Evolutionary conservation across 2,888 invertebrate genomes (phyloP).

Genomic region (Drosophila parthenogenetica): DNA sequence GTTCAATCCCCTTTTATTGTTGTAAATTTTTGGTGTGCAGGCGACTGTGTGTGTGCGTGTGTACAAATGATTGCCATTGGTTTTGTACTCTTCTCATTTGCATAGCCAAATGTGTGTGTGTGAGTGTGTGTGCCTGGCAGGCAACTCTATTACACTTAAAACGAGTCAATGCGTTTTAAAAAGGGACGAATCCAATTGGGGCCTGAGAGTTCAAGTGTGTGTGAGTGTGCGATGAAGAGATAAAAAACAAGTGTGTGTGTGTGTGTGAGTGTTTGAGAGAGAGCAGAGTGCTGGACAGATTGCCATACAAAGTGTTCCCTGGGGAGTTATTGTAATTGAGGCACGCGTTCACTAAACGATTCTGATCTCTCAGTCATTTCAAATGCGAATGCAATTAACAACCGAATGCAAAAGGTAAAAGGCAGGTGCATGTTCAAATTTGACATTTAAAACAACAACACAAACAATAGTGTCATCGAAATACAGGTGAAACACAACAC

Average conservation of each 20-base stretch:
- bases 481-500: not conserved
- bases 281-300: not conserved
- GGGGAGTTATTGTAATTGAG: slow-evolving; percentile 64
- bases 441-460: not conserved
- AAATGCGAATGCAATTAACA: slow-evolving; percentile 72
- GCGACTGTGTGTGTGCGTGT: slow-evolving; percentile 21
- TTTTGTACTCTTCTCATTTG: slow-evolving; percentile 61
- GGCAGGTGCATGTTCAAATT: slow-evolving; percentile 19
- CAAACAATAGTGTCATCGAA: slow-evolving; percentile 2
- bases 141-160: slow-evolving; percentile 78
- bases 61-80: slow-evolving; percentile 63
- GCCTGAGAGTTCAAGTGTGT: slow-evolving; percentile 10
- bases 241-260: not conserved
- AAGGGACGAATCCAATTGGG: slow-evolving; percentile 63
- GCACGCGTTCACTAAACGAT: slow-evolving; percentile 69
- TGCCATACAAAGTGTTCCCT: slow-evolving; percentile 31
- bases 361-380: slow-evolving; percentile 61
- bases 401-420: slow-evolving; percentile 15
- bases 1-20: slow-evolving; percentile 77
- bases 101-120: slow-evolving; percentile 46
- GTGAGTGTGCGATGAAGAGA: slow-evolving; percentile 13
- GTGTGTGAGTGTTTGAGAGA: not conserved
- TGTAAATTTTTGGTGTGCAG: slow-evolving; percentile 60
- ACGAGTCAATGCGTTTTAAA: slow-evolving; percentile 72
- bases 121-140: slow-evolving; percentile 53